phyloP scores from a whole-genome alignment of 1,140 invertebrate species.

The Drosophila leontia region DNA sequence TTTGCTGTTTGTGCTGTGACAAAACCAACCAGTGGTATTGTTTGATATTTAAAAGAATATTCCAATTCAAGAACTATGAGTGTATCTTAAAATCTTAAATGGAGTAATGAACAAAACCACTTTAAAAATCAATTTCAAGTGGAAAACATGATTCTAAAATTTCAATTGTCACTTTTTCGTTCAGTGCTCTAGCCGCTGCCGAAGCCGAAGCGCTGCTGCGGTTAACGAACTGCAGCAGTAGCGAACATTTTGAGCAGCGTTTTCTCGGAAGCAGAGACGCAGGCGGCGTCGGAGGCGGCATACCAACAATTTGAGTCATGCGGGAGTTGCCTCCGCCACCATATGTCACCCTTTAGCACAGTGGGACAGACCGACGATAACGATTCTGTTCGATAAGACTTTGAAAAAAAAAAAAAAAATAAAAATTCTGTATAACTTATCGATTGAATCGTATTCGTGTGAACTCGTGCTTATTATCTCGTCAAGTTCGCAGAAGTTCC shows the following conservation, averaged over 20 bases:
- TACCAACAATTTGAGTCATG: constrained; percentile 56
- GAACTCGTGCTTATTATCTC: constrained; percentile 24
- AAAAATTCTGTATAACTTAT: constrained; percentile 19
- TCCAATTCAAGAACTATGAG: background rate
- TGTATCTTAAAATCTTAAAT: background rate
- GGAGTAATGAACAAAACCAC: no score
- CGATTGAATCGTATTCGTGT: constrained; percentile 12
- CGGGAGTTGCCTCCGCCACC: constrained; percentile 35
- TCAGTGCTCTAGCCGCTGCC: constrained; percentile 13
- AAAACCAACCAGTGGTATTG: no score
- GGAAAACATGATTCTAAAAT: background rate
- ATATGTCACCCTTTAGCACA: constrained; percentile 51
- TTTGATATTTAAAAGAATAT: background rate
- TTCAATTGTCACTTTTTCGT: background rate
- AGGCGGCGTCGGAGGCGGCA: constrained; percentile 21
- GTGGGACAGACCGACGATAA: constrained; percentile 25
- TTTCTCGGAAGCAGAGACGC: constrained; percentile 24
- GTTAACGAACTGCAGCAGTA: constrained; percentile 68
- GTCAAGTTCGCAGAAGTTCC: constrained; percentile 23
- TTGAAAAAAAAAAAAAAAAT: background rate
- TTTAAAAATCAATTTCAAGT: background rate
- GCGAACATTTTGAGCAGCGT: constrained; percentile 18
- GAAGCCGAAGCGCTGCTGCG: constrained; percentile 9
- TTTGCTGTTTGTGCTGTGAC: no score
- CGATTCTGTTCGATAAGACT: constrained; percentile 14